These are phyloP conservation scores for Chaetogeoica ovagalla DNA, from an alignment of 2,888 invertebrate genomes.

Conservation along the genomic window DNA sequence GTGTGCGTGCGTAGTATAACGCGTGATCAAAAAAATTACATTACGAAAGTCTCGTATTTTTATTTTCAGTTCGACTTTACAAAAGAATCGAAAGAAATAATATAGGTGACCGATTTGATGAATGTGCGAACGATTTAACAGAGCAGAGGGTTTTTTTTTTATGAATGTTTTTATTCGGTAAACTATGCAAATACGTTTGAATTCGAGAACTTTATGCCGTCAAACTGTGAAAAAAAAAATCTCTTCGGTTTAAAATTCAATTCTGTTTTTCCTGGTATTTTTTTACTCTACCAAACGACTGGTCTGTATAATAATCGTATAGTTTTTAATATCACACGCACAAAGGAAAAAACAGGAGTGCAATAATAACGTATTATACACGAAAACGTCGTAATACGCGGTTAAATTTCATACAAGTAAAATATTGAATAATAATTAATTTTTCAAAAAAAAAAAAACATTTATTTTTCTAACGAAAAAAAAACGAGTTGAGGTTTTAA, in stretches of 20 bases:
- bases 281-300: constrained; percentile 11
- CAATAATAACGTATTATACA: neutral
- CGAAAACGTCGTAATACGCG: too few species aligned
- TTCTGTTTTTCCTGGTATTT: constrained; percentile 16
- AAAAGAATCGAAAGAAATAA: constrained; percentile 15
- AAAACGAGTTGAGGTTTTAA: too few species aligned
- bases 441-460: too few species aligned
- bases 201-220: constrained; percentile 12
- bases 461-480: too few species aligned
- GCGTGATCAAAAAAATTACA: constrained; percentile 5
- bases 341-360: neutral
- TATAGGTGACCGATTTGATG: constrained; percentile 36
- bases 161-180: neutral
- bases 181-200: neutral
- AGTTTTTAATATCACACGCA: neutral
- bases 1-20: constrained; percentile 7
- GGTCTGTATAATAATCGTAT: constrained; percentile 5
- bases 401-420: too few species aligned
- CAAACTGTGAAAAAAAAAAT: neutral
- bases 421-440: too few species aligned
- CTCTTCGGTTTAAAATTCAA: constrained; percentile 17
- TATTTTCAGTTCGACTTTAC: constrained; percentile 3
- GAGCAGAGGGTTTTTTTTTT: neutral
- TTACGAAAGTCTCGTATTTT: constrained; percentile 12
- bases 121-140: constrained; percentile 6